A percentile compares a stretch with the other conserved stretches of the same genome.
These are phyloP conservation scores for Takifugu flavidus DNA, from an alignment of 2,113 vertebrate species.

Conservation along the genomic window DNA sequence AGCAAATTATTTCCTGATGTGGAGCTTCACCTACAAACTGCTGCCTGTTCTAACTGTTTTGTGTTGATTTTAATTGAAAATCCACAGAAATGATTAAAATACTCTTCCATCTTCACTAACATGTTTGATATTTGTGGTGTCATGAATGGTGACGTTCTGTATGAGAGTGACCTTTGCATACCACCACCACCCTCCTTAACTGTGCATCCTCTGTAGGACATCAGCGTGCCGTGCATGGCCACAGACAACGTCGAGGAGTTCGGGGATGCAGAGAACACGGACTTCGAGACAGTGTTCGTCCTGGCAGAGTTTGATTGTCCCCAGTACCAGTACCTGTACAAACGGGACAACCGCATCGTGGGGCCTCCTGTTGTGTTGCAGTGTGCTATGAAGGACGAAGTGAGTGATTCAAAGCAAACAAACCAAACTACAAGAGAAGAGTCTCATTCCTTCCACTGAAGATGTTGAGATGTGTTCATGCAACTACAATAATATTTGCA, in stretches of 20 bases:
- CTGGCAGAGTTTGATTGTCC: slow-evolving; percentile 83
- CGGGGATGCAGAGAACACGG: slow-evolving; percentile 80
- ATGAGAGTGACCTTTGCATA: neutral
- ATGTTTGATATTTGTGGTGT: too few species aligned
- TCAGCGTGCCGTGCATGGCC: slow-evolving; percentile 81
- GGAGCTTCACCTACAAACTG: too few species aligned
- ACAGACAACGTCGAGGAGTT: slow-evolving; percentile 82
- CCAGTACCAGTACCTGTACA: slow-evolving; percentile 82
- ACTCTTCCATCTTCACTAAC: too few species aligned
- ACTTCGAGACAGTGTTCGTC: slow-evolving; percentile 88
- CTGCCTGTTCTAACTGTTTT: too few species aligned
- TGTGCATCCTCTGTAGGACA: slow-evolving; percentile 77
- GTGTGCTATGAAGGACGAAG: slow-evolving; percentile 85
- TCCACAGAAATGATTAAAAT: too few species aligned
- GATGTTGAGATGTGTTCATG: too few species aligned
- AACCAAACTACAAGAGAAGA: too few species aligned
- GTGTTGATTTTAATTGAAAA: too few species aligned
- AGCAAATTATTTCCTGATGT: too few species aligned
- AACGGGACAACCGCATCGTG: slow-evolving; percentile 84
- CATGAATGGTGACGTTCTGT: neutral
- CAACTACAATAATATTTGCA: too few species aligned
- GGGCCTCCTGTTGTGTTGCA: slow-evolving; percentile 88
- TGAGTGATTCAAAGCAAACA: slow-evolving; percentile 41
- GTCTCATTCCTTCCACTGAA: too few species aligned
- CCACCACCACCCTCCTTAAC: neutral